phyloP scores from a whole-genome alignment of 2,797 vertebrate species.

The Iguana delicatissima region DNA sequence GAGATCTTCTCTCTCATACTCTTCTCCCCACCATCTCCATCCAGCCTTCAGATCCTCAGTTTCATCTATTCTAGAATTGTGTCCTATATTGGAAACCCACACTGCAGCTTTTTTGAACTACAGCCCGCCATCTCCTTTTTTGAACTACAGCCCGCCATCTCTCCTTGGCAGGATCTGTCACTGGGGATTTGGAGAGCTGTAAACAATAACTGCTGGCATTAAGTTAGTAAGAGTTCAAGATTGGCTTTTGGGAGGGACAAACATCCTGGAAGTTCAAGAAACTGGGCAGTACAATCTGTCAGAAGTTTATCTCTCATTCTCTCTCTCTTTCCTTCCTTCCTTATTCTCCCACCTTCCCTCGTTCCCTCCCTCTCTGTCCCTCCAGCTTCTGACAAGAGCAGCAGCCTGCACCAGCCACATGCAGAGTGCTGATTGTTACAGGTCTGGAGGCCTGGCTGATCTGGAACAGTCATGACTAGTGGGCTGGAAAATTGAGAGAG shows the following conservation, averaged over 20 bases:
- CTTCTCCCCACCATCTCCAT: neutral
- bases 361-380: neutral
- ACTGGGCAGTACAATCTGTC: neutral
- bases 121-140: too few species aligned
- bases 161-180: too few species aligned
- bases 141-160: neutral
- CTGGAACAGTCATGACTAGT: slow-evolving; percentile 27
- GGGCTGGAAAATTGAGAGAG: slow-evolving; percentile 36
- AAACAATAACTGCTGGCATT: neutral
- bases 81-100: too few species aligned
- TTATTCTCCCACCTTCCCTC: too few species aligned
- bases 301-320: neutral
- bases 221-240: neutral
- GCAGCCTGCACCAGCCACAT: neutral
- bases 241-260: neutral
- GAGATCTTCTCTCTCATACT: neutral
- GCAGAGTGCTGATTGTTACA: slow-evolving; percentile 24
- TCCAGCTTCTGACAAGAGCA: neutral
- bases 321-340: neutral
- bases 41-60: neutral
- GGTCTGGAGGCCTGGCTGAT: slow-evolving; percentile 6
- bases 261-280: neutral
- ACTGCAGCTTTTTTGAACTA: neutral
- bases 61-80: neutral
- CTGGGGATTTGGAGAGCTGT: too few species aligned